Evolutionary conservation across 2,888 invertebrate species (phyloP), one percentile per base, ranked within the genome.

Genomic region (Amphimallon solstitiale): DNA sequence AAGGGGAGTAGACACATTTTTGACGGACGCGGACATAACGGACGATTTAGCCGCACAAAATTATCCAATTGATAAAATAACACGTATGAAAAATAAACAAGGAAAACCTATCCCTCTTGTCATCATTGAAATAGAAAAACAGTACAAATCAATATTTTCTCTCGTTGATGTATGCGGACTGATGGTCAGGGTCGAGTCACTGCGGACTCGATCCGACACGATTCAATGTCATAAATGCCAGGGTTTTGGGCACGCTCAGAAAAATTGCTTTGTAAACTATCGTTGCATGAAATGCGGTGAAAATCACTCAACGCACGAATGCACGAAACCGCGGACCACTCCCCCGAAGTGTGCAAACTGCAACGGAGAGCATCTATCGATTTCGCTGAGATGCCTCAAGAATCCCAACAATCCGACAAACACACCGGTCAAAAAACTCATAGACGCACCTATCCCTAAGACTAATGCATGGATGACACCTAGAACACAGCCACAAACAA

Each of bases 121-220:
- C 29, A 67, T 81, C 17, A 67, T 82, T 12, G 79, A 74, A 19
- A 77, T 83, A 1, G 77, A 82, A n/a, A 79, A 79, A 6, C 59
- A 65, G 14, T 60, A 59, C 23, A 56, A 43, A 23, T 40, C 48
- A 23, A 52, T 66, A 9, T 60, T 43, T 34, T 70, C 76, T 64
- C 72, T 76, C 67, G 73, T 74, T 0, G 70, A 77, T 12, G 80
- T 81, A 1, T 74, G 75, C 48, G 73, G 70, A 19, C 7, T 60
- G 2, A 6, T 10, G 10, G 15, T 46, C 2, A 43, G 10, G 14
- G 21, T 34, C 2, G 34, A 60, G 7, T n/a, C n/a, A n/a, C n/a
- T n/a, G n/a, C n/a, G n/a, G n/a, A n/a, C 19, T 29, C 29, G 45
- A 7, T 17, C 5, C n/a, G n/a, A 2, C 4, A 34, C 29, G 6